phyloP scores from a whole-genome alignment of 2,888 invertebrate species.

The Chrysomela aeneicollis region DNA sequence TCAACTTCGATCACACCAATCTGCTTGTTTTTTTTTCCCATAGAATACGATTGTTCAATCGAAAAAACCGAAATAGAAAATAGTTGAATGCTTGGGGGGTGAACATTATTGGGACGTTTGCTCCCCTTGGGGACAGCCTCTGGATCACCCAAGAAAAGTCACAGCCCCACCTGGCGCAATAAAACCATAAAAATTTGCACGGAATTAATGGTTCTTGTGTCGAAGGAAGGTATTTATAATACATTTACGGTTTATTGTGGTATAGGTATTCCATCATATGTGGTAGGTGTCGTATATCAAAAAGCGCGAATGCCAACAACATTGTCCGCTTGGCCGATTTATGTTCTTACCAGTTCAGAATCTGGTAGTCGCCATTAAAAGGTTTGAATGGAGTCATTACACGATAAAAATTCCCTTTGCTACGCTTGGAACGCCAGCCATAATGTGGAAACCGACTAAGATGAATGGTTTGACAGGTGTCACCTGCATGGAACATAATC shows the following conservation, averaged over 20 bases:
- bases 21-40: too few relatives aligned
- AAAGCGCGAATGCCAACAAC: constrained; percentile 35
- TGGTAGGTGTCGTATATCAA: constrained; percentile 43
- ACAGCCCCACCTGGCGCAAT: constrained; percentile 59
- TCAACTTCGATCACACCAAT: too few relatives aligned
- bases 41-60: too few relatives aligned
- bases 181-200: constrained; percentile 62
- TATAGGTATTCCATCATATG: constrained; percentile 49
- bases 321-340: constrained; percentile 35
- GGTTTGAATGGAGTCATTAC: constrained; percentile 32
- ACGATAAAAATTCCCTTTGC: constrained; percentile 30
- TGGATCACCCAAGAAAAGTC: constrained; percentile 44
- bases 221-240: constrained; percentile 46
- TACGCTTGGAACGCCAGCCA: constrained; percentile 16
- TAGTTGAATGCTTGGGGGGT: too few relatives aligned
- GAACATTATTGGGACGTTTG: too few relatives aligned
- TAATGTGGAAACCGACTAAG: constrained; percentile 23
- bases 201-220: constrained; percentile 59
- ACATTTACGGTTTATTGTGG: constrained; percentile 50
- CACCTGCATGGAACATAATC: background rate
- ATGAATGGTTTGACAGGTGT: constrained; percentile 21
- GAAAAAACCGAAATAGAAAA: too few relatives aligned
- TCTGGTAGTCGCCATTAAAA: constrained; percentile 35
- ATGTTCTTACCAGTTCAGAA: constrained; percentile 32
- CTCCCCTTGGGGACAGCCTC: constrained; percentile 16